Evolutionary conservation across 2,888 invertebrate species (phyloP), one percentile per base, ranked within the genome.

Genomic region (Andrena bucephala): DNA sequence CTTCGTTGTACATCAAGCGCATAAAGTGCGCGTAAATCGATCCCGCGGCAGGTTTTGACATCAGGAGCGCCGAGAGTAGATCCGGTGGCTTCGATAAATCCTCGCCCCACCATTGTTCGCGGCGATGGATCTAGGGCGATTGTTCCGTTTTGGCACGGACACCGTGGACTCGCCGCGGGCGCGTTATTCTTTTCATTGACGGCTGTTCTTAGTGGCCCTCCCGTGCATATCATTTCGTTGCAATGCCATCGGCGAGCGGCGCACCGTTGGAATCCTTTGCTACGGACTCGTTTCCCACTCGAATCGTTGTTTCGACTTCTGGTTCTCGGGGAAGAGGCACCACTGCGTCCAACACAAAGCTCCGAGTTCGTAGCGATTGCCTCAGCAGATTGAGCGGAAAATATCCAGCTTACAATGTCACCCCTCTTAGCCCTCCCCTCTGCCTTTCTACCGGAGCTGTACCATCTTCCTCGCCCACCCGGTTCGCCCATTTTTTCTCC

Each of bases 381-480:
- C 80, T 75, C 42, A 81, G 81, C 85, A 91, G 89, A 91, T 91
- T 89, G 91, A 90, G 89, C 83, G 90, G 89, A 91, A 91, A 91
- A 91, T 91, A 83, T 87, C 83, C 85, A 81, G 83, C 89, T 90
- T 80, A 84, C 88, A 85, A 90, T 71, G 84, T 89, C 84, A 83
- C 81, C 72, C 73, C 48, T 50, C 62, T 29, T 76, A 57, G 67
- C 29, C 74, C 50, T 57, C 31, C 27, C 24, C 48, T 31, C 48
- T 13, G 27, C 48, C 29, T 27, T 42, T 29, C 66, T 77, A 71
- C 52, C 78, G 33, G 42, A 63, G 24, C n/a, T 59, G 33, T 70
- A 65, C 59, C 65, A 13, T 70, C 60, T 66, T 8, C n/a, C 57
- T 67, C n/a, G 27, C 16, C 42, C 62, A 27, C 24, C 36, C 70